Base-by-base conservation (phyloP, 2,113 vertebrate genomes). In the Setophaga petechia region DNA sequence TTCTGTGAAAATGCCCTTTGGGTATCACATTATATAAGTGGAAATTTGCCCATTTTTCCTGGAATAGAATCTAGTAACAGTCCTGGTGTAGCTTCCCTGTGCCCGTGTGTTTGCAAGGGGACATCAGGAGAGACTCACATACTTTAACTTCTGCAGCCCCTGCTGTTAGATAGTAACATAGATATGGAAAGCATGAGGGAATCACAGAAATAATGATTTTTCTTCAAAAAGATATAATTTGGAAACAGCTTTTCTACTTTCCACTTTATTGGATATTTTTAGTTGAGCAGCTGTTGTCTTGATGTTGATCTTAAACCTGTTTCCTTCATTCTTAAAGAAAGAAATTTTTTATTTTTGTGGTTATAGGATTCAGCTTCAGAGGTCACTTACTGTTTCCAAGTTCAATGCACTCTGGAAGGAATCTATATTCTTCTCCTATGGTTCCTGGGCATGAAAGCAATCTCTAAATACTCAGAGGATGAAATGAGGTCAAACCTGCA, bases 401-500 rank as follows among this genome's bases (percentile, higher is more conserved):
- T 94, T 95, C 91, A 89, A 18, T 13, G 39, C 28, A 75, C 87
- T 96, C 93, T 95, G 94, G 94, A 97, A 96, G 72, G 95, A 96
- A 97, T 96, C 96, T 96, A 91, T 97, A 97, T 97, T 97, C 95
- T 86, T 57, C 94, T 97, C 96, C 44, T 94, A 94, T 63, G 82
- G 93, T 92, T 96, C 79, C 90, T 44, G 94, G 82, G 87, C 95
- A 97, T 96, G 93, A 97, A 97, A 97, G 95, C 94, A 97, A 97
- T 97, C 95, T 97, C 94, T 97, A 96, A 95, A 95, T 95, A 95
- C 93, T 93, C 72, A 3, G 95, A 96, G 96, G 96, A 97, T 97
- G 94, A 97, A 97, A 97, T 95, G 94, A 97, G 97, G 97, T 97
- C 97, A 97, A 97, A 97, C 86, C 93, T 84, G 87, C 94, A 97